Percentiles rank a stretch among this genome's conserved stretches.
phyloP scores from a whole-genome alignment of 2,888 invertebrate genomes.

The Dendrolimus houi region DNA sequence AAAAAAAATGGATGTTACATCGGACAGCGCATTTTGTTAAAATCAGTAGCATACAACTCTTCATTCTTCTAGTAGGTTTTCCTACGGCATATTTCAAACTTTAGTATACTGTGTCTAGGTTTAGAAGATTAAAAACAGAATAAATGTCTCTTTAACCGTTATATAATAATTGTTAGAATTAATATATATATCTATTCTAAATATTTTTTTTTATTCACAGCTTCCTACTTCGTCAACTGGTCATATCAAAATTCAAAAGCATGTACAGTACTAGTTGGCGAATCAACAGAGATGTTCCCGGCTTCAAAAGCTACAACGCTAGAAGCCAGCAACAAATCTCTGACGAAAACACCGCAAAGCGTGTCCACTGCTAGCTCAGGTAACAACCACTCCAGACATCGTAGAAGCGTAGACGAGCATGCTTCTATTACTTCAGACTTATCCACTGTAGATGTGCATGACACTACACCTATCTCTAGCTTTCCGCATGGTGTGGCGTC shows the following conservation, averaged over 20 bases:
- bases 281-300: constrained; percentile 81
- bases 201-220: constrained; percentile 58
- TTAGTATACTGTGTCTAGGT: no score
- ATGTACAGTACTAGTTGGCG: constrained; percentile 89
- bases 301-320: constrained; percentile 83
- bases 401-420: constrained; percentile 83
- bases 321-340: constrained; percentile 82
- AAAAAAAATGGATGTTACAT: no score
- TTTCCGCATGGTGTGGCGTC: constrained; percentile 68
- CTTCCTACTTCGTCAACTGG: constrained; percentile 89
- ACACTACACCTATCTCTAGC: constrained; percentile 56
- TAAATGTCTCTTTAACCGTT: no score
- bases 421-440: constrained; percentile 64
- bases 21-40: no score
- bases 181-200: no score
- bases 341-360: constrained; percentile 80
- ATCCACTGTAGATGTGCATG: constrained; percentile 71
- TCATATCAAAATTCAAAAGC: constrained; percentile 89
- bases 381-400: constrained; percentile 78
- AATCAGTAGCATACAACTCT: no score
- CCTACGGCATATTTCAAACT: no score
- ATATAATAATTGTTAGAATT: no score
- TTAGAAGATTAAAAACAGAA: no score
- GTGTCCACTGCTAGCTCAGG: constrained; percentile 73
- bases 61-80: no score